These are phyloP conservation scores for Coryphaenoides rupestris DNA, from an alignment of 2,113 vertebrate genomes.

Conservation along the genomic window DNA sequence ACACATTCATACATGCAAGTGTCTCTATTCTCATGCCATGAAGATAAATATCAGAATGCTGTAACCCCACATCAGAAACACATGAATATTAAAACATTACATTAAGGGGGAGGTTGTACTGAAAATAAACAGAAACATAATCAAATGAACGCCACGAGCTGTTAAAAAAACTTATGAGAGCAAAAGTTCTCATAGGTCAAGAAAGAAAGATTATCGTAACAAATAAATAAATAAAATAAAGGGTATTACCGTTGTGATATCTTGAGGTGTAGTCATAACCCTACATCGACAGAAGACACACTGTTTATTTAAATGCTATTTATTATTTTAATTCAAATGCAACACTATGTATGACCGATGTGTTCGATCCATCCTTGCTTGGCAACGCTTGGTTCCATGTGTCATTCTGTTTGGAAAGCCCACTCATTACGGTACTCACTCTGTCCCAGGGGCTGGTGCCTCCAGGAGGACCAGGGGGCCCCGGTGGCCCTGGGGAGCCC, in stretches of 20 bases:
- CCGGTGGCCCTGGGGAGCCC: slow-evolving; percentile 79
- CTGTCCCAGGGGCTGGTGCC: slow-evolving; percentile 24
- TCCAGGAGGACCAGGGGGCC: slow-evolving; percentile 63
- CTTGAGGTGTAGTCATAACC: slow-evolving; percentile 38
- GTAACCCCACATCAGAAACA: too few relatives aligned
- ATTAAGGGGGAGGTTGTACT: too few relatives aligned
- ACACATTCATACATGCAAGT: too few relatives aligned
- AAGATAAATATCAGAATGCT: neutral
- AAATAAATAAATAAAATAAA: neutral
- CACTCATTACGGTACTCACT: slow-evolving; percentile 47
- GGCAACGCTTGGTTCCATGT: too few relatives aligned
- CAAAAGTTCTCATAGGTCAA: too few relatives aligned
- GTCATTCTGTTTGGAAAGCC: too few relatives aligned
- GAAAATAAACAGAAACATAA: too few relatives aligned
- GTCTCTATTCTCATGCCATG: too few relatives aligned
- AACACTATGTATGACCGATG: neutral
- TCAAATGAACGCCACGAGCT: too few relatives aligned
- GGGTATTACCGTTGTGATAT: slow-evolving; percentile 39
- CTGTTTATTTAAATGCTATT: neutral
- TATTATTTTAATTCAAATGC: neutral
- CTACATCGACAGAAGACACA: slow-evolving; percentile 41
- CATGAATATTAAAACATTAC: too few relatives aligned
- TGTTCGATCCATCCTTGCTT: neutral
- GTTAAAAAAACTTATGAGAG: too few relatives aligned
- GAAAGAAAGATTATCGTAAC: too few relatives aligned